phyloP scores from a whole-genome alignment of 2,888 invertebrate genomes.

The Mythimna ferrago region DNA sequence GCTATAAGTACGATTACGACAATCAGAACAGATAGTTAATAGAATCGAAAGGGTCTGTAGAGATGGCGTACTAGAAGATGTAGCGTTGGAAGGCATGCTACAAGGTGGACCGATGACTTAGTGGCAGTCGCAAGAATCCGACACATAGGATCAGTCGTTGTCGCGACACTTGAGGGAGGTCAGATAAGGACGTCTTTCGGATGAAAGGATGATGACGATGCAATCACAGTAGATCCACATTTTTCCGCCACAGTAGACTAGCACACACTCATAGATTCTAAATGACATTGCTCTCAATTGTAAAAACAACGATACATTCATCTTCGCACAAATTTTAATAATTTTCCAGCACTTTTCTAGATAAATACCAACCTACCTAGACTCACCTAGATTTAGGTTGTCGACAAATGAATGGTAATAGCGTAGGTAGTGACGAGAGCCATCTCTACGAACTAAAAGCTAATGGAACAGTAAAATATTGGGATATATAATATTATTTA shows the following conservation, averaged over 20 bases:
- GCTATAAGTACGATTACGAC: too few species aligned
- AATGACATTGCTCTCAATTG: conserved; percentile 18
- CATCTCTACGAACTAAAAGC: conserved; percentile 72
- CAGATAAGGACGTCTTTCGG: too few species aligned
- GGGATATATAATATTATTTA: conserved; percentile 62
- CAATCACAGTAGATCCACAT: not conserved
- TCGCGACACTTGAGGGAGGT: too few species aligned
- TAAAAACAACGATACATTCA: conserved; percentile 33
- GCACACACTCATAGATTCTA: conserved; percentile 28
- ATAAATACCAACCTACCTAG: conserved; percentile 38
- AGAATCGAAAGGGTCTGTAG: too few species aligned
- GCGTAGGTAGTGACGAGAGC: conserved; percentile 71
- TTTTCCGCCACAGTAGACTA: not conserved
- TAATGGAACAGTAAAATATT: conserved; percentile 73
- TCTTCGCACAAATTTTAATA: conserved; percentile 22
- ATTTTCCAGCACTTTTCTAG: conserved; percentile 1
- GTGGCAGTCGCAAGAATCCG: too few species aligned
- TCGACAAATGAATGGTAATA: conserved; percentile 60
- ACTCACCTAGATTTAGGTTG: conserved; percentile 43
- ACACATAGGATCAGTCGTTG: too few species aligned
- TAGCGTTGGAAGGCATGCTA: too few species aligned
- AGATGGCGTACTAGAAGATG: too few species aligned
- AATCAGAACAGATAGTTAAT: too few species aligned
- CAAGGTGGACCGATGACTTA: too few species aligned
- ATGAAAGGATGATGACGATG: too few species aligned